phyloP scores from a whole-genome alignment of 2,797 vertebrate genomes.

The Philypnodon macrostomus region DNA sequence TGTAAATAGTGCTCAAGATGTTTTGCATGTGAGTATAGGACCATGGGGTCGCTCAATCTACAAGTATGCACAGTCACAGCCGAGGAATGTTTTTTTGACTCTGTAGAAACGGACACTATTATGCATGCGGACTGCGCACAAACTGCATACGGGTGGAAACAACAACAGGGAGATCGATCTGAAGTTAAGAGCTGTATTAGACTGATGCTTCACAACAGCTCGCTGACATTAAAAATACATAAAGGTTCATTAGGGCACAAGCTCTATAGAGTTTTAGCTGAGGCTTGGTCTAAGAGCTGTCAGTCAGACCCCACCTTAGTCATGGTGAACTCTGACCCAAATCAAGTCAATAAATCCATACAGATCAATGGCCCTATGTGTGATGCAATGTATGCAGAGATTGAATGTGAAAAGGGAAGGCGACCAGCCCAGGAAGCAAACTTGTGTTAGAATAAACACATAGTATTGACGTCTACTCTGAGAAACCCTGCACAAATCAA shows the following conservation, averaged over 20 bases:
- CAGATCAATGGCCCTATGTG: slow-evolving; percentile 56
- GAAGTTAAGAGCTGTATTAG: slow-evolving; percentile 54
- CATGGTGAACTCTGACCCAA: slow-evolving; percentile 66
- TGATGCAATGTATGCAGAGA: slow-evolving; percentile 53
- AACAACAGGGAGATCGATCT: slow-evolving; percentile 60
- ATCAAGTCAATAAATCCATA: slow-evolving; percentile 72
- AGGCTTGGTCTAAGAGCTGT: slow-evolving; percentile 33
- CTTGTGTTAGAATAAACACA: slow-evolving; percentile 46
- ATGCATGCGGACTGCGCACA: slow-evolving; percentile 43
- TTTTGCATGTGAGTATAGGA: slow-evolving; percentile 10
- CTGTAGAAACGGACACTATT: slow-evolving; percentile 31
- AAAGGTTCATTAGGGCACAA: slow-evolving; percentile 56
- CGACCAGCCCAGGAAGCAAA: slow-evolving; percentile 44
- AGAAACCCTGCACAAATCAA: slow-evolving; percentile 4
- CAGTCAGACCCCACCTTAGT: slow-evolving; percentile 55
- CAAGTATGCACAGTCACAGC: slow-evolving; percentile 29
- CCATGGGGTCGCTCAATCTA: background rate
- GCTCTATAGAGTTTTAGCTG: slow-evolving; percentile 26
- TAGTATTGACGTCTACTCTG: slow-evolving; percentile 29
- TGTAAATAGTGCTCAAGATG: slow-evolving; percentile 8
- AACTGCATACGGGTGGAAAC: slow-evolving; percentile 52
- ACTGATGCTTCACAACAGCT: slow-evolving; percentile 34
- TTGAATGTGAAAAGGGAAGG: slow-evolving; percentile 42
- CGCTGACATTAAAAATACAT: slow-evolving; percentile 73
- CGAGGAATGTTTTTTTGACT: slow-evolving; percentile 31